Percentiles rank a stretch among this genome's conserved stretches.
These are phyloP conservation scores for Florisuga fusca DNA, from an alignment of 2,797 vertebrate species.

Conservation along the genomic window DNA sequence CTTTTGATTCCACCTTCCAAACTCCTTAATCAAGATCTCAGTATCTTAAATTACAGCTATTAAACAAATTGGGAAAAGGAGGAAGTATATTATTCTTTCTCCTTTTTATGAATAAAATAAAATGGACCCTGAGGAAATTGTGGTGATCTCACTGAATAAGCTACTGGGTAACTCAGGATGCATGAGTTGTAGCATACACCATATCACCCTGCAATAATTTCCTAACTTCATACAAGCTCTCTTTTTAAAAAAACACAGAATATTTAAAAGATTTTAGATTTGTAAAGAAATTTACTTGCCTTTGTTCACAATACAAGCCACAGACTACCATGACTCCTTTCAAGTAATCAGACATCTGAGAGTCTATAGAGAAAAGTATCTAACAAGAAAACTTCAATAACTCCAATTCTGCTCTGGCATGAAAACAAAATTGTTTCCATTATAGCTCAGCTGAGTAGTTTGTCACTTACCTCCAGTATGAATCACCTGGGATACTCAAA, in stretches of 20 bases:
- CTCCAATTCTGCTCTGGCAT: neutral
- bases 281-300: neutral
- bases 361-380: neutral
- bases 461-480: neutral
- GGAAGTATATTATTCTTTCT: neutral
- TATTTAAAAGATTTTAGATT: neutral
- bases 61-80: constrained; percentile 5
- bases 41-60: constrained; percentile 30
- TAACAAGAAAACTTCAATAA: neutral
- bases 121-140: neutral
- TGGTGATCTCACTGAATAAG: neutral
- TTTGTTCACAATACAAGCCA: neutral
- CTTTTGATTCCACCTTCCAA: constrained; percentile 28
- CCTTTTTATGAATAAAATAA: neutral
- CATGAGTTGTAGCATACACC: neutral
- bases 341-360: neutral
- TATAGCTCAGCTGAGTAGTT: neutral
- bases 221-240: neutral
- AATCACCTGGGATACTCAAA: neutral
- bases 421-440: neutral
- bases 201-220: neutral
- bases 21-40: constrained; percentile 27
- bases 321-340: neutral
- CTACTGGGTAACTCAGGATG: neutral
- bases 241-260: neutral